Evolutionary conservation across 2,113 vertebrate species (phyloP).

Genomic region (Cyprinodon brontotheroides): DNA sequence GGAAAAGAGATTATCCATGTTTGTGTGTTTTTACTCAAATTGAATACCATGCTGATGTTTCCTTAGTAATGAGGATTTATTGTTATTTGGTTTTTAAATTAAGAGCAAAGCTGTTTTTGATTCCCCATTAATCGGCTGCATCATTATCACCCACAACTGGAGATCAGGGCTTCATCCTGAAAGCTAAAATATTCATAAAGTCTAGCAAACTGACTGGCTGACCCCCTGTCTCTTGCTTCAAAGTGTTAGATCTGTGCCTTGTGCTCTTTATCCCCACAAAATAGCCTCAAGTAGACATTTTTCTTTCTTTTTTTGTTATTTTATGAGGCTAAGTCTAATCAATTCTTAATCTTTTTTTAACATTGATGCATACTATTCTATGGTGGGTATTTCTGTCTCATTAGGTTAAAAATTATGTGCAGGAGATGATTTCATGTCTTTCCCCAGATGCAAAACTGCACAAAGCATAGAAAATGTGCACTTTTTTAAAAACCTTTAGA

Average conservation of each 20-base stretch:
- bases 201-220: background rate
- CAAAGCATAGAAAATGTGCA: no score
- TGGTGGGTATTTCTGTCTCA: background rate
- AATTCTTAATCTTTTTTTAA: background rate
- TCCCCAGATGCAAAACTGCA: no score
- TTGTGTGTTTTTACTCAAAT: slow-evolving; percentile 8
- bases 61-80: background rate
- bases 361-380: background rate
- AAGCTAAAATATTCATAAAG: background rate
- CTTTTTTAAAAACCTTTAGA: no score
- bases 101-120: background rate
- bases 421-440: no score
- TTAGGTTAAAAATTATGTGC: no score
- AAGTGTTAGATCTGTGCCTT: background rate
- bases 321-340: background rate
- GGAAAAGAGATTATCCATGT: background rate
- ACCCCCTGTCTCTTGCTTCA: background rate
- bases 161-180: background rate
- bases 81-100: background rate
- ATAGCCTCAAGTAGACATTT: background rate
- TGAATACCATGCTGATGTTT: background rate
- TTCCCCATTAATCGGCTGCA: background rate
- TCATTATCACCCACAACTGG: background rate
- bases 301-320: background rate
- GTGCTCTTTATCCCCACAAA: background rate